These are phyloP conservation scores for Montipora sp. DNA, from an alignment of 64 coral and sea anemone genomes.

Conservation along the genomic window DNA sequence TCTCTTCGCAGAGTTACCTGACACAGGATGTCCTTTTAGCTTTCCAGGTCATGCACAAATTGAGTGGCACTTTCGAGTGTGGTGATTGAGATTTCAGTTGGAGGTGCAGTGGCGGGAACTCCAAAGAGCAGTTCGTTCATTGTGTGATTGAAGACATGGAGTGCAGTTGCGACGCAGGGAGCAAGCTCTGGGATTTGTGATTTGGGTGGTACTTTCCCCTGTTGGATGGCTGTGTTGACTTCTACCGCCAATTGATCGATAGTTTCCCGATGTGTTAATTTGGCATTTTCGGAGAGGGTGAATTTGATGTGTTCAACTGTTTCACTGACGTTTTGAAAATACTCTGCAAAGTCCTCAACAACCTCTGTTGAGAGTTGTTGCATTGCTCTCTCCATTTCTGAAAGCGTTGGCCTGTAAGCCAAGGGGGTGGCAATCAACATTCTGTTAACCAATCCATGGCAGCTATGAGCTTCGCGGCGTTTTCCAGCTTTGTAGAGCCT, in stretches of 20 bases:
- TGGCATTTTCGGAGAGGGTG: neutral
- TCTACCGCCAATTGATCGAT: conserved; percentile 18
- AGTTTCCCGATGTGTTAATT: conserved; percentile 5
- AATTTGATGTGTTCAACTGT: too few relatives aligned
- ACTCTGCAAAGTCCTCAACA: too few relatives aligned
- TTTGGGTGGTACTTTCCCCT: conserved; percentile 20
- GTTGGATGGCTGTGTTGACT: neutral
- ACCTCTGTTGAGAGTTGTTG: too few relatives aligned
- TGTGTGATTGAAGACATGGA: conserved; percentile 16
- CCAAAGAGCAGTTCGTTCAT: conserved; percentile 16
- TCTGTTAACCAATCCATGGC: too few relatives aligned
- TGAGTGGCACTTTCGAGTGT: neutral
- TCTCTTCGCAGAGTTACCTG: neutral
- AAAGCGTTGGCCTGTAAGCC: too few relatives aligned
- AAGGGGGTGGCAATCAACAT: too few relatives aligned
- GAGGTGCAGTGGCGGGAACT: neutral
- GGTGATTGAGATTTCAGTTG: neutral
- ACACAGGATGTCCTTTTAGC: conserved; percentile 37
- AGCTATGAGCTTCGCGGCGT: too few relatives aligned
- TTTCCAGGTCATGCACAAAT: conserved; percentile 28
- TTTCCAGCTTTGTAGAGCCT: too few relatives aligned
- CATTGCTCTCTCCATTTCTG: too few relatives aligned
- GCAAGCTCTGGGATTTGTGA: conserved; percentile 4
- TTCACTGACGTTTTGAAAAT: too few relatives aligned
- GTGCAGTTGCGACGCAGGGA: neutral